A percentile compares a stretch with the other conserved stretches of the same genome.
Conservation (phyloP, 1,140 invertebrate genomes). For the Dendroctonus valens region DNA sequence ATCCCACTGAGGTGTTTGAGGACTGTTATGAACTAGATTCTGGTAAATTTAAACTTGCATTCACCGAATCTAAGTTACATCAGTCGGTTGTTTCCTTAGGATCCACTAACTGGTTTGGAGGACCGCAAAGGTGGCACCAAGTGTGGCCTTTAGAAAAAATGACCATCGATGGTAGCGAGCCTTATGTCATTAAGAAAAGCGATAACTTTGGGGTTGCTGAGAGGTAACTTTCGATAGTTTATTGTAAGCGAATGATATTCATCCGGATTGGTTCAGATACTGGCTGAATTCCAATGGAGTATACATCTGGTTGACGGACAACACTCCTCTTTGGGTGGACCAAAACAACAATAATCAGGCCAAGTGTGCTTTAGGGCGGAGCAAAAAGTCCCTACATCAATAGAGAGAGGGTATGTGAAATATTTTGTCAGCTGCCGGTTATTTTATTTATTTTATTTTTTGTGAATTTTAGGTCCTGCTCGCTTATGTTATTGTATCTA, state of each 20-base stretch:
- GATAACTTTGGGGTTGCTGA: constrained; percentile 67
- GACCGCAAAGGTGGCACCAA: constrained; percentile 26
- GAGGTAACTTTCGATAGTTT: constrained; percentile 64
- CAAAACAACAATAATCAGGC: constrained; percentile 60
- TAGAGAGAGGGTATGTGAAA: constrained; percentile 25
- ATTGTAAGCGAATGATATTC: constrained; percentile 60
- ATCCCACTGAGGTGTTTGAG: constrained; percentile 6
- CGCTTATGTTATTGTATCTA: constrained; percentile 61
- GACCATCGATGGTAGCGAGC: constrained; percentile 53
- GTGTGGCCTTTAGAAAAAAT: constrained; percentile 66
- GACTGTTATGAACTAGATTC: constrained; percentile 31
- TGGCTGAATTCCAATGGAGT: constrained; percentile 72
- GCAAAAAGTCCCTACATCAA: constrained; percentile 32
- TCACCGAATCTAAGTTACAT: not conserved
- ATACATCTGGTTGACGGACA: constrained; percentile 62
- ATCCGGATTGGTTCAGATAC: constrained; percentile 51
- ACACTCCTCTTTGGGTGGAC: constrained; percentile 68
- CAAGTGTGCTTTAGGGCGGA: constrained; percentile 45
- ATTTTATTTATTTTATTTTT: too few species aligned
- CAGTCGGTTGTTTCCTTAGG: not conserved
- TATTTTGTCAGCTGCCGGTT: not conserved
- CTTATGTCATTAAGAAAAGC: constrained; percentile 60
- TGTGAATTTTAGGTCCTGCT: constrained; percentile 45
- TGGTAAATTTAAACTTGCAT: constrained; percentile 2
- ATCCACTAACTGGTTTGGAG: constrained; percentile 32